A percentile compares a stretch with the other conserved stretches of the same genome.
Evolutionary conservation across 2,113 vertebrate species (phyloP).

Genomic region (Abramis brama): DNA sequence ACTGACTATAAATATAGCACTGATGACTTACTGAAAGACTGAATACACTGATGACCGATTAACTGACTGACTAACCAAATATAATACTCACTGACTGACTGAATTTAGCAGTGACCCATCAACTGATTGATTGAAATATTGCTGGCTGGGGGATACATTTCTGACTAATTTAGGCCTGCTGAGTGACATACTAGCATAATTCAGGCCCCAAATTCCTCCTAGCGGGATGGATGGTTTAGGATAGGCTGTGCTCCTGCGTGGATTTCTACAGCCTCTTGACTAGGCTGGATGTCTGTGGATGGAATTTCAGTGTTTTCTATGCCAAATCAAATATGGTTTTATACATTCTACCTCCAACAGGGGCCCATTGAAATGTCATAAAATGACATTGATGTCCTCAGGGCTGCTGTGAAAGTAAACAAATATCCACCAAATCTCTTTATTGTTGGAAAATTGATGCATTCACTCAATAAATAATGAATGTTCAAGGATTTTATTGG

Average conservation of each 20-base stretch:
- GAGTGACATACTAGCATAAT: slow-evolving; percentile 14
- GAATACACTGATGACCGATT: neutral
- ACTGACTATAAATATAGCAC: slow-evolving; percentile 11
- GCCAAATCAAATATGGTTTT: slow-evolving; percentile 44
- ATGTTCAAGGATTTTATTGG: slow-evolving; percentile 31
- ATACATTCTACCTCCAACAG: slow-evolving; percentile 31
- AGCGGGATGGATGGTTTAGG: neutral
- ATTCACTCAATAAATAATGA: slow-evolving; percentile 18
- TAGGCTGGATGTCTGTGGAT: slow-evolving; percentile 20
- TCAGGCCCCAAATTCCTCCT: slow-evolving; percentile 8
- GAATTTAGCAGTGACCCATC: slow-evolving; percentile 17
- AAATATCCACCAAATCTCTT: slow-evolving; percentile 23
- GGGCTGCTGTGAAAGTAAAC: slow-evolving; percentile 32
- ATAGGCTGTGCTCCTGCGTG: neutral
- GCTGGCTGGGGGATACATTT: neutral
- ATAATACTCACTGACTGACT: slow-evolving; percentile 12
- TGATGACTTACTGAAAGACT: slow-evolving; percentile 10
- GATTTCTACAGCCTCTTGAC: neutral
- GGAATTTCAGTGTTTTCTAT: neutral
- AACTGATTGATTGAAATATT: slow-evolving; percentile 21
- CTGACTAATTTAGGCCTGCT: neutral
- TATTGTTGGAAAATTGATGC: slow-evolving; percentile 38
- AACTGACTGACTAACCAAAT: slow-evolving; percentile 9
- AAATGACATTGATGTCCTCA: slow-evolving; percentile 4
- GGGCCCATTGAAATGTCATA: slow-evolving; percentile 35